Conservation (phyloP, 2,888 invertebrate genomes). For the Auanema sp. region DNA sequence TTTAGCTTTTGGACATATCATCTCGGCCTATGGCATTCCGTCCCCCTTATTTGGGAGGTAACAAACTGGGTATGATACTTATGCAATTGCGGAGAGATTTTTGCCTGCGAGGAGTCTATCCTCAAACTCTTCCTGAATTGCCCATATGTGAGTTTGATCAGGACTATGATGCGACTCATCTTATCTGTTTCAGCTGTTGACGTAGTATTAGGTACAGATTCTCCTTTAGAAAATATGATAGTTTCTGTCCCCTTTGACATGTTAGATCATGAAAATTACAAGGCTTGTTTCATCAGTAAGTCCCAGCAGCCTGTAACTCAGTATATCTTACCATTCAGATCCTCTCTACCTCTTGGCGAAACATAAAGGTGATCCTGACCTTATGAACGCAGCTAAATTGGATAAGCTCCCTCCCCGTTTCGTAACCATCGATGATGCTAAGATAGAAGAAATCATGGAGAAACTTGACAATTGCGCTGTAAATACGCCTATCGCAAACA, state of each 20-base stretch:
- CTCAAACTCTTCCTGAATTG: constrained; percentile 56
- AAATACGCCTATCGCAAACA: not conserved
- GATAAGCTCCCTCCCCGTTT: constrained; percentile 33
- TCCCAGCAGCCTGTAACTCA: constrained; percentile 40
- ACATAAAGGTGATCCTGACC: constrained; percentile 29
- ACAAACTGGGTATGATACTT: constrained; percentile 60
- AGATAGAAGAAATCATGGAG: constrained; percentile 32
- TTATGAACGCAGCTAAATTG: constrained; percentile 23
- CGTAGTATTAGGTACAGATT: constrained; percentile 56
- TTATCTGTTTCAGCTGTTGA: constrained; percentile 44
- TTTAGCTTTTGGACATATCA: constrained; percentile 54
- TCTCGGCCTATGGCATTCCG: constrained; percentile 58
- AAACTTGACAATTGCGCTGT: constrained; percentile 17
- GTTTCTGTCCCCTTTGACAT: constrained; percentile 52
- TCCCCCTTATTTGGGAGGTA: constrained; percentile 62
- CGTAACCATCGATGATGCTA: constrained; percentile 44
- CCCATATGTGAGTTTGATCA: constrained; percentile 28
- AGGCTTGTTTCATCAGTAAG: constrained; percentile 51
- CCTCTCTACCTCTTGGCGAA: constrained; percentile 52
- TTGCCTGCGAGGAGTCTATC: constrained; percentile 51
- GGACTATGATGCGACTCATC: too few species aligned
- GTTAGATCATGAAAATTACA: constrained; percentile 47
- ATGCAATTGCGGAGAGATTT: constrained; percentile 63
- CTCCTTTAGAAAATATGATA: constrained; percentile 58
- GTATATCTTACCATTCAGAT: constrained; percentile 32